Evolutionary conservation across 2,888 invertebrate genomes (phyloP), one percentile per base, ranked within the genome.

Genomic region (Ashinkailepas kermadecensis): DNA sequence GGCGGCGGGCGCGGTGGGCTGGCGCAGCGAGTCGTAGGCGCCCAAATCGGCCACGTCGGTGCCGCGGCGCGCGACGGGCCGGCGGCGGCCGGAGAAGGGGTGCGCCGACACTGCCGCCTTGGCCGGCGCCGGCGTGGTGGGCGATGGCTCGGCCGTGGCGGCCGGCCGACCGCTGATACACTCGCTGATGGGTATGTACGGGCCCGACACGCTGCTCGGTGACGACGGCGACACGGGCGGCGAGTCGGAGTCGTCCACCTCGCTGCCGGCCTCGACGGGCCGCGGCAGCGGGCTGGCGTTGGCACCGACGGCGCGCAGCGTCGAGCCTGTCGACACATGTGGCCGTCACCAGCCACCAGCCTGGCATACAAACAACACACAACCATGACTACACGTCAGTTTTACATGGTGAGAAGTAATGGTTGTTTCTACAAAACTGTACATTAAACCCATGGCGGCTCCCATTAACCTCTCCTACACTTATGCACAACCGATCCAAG

Each of bases 121-220:
- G 78, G 65, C 81, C 81, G 62, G 82, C 83, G 80, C 81, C 81
- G 79, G 80, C 82, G 83, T 84, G 81, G 79, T 78, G 67, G 57
- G 25, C 58, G 70, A 86, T 7, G 86, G 86, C 83, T 74, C 81
- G 80, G 78, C 59, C 81, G 81, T 25, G 82, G 83, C 84, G 15
- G 87, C 85, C 10, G 88, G 88, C 82, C 87, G 88, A 81, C 96
- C 96, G 62, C 96, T 95, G 85, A 94, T 93, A 87, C 96, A 96
- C 88, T 96, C 96, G 81, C 95, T 95, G 85, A 96, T 95, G 13
- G 95, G 94, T 88, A 96, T 96, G 87, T 96, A 96, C 0, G 95
- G 94, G 54, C 94, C 94, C 15, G 94, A 92, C 59, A 85, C 85
- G 74, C 83, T 83, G 89, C 88, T 70, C 64, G 82, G 83, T 64